A percentile compares a stretch with the other conserved stretches of the same genome.
Evolutionary conservation across 2,888 invertebrate genomes (phyloP).

Genomic region (Caenorhabditis sinica): DNA sequence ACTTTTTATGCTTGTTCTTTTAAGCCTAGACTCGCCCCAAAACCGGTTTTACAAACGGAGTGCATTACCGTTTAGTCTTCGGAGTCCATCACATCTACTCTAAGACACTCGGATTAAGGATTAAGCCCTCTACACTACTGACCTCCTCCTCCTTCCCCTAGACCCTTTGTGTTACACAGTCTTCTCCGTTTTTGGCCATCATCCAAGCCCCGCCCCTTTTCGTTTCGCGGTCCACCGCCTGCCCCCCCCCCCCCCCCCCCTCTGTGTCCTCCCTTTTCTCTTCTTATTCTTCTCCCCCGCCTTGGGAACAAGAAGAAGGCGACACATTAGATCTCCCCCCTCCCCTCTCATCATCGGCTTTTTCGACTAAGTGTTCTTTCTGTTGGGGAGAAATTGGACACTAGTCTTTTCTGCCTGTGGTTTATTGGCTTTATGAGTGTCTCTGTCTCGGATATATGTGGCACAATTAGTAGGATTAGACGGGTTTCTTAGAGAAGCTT

Average conservation of each 20-base stretch:
- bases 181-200: conserved; percentile 41
- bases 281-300: conserved; percentile 19
- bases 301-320: conserved; percentile 45
- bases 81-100: not conserved
- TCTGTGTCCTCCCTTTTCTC: conserved; percentile 31
- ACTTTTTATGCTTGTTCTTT: too few species aligned
- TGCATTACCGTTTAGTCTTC: too few species aligned
- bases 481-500: conserved; percentile 2
- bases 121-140: conserved; percentile 18
- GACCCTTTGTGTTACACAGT: conserved; percentile 48
- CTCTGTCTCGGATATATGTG: not conserved
- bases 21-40: too few species aligned
- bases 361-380: conserved; percentile 39
- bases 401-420: conserved; percentile 4
- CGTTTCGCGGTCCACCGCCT: conserved; percentile 45
- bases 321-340: conserved; percentile 29
- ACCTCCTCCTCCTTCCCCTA: not conserved
- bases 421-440: conserved; percentile 50
- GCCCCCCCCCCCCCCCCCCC: conserved; percentile 30
- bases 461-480: conserved; percentile 18
- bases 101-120: conserved; percentile 34
- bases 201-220: conserved; percentile 53
- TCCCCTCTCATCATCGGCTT: conserved; percentile 30
- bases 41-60: too few species aligned
- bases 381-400: conserved; percentile 3